A percentile compares a stretch with the other conserved stretches of the same genome.
Conservation (phyloP, 2,888 invertebrate genomes). For the Erebia aethiops region DNA sequence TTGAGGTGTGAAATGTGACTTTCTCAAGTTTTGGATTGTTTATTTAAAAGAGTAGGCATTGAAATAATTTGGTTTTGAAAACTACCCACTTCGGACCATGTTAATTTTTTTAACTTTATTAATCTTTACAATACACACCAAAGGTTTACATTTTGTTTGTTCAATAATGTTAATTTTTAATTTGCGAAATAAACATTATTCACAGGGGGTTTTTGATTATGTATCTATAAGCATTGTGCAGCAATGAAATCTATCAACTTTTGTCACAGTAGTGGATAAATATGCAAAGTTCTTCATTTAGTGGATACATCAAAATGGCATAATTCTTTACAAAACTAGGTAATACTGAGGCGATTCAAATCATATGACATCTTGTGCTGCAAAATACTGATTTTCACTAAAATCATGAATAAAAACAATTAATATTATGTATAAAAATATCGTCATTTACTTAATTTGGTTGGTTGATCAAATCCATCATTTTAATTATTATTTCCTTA, state of each 20-base stretch:
- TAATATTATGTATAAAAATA: slow-evolving; percentile 38
- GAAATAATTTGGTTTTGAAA: too few relatives aligned
- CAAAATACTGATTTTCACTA: slow-evolving; percentile 39
- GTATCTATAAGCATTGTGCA: too few relatives aligned
- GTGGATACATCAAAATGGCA: slow-evolving; percentile 59
- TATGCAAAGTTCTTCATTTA: slow-evolving; percentile 5
- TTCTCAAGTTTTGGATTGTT: too few relatives aligned
- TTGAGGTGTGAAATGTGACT: too few relatives aligned
- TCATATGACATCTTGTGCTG: slow-evolving; percentile 37
- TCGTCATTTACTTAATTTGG: slow-evolving; percentile 29
- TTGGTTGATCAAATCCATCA: slow-evolving; percentile 35
- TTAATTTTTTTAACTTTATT: too few relatives aligned
- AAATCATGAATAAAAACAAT: slow-evolving; percentile 35
- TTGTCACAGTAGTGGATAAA: slow-evolving; percentile 9
- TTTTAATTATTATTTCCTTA: slow-evolving; percentile 17
- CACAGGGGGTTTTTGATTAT: too few relatives aligned
- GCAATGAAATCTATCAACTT: slow-evolving; percentile 2
- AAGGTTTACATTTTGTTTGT: too few relatives aligned
- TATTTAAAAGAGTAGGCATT: too few relatives aligned
- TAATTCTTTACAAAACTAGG: slow-evolving; percentile 63
- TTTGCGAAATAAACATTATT: too few relatives aligned
- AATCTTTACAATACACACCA: too few relatives aligned
- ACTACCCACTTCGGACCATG: too few relatives aligned
- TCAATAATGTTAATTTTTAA: too few relatives aligned
- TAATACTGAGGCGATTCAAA: slow-evolving; percentile 71